Evolutionary conservation across 2,113 vertebrate species (phyloP), one percentile per base, ranked within the genome.

Genomic region (Tetrax tetrax): DNA sequence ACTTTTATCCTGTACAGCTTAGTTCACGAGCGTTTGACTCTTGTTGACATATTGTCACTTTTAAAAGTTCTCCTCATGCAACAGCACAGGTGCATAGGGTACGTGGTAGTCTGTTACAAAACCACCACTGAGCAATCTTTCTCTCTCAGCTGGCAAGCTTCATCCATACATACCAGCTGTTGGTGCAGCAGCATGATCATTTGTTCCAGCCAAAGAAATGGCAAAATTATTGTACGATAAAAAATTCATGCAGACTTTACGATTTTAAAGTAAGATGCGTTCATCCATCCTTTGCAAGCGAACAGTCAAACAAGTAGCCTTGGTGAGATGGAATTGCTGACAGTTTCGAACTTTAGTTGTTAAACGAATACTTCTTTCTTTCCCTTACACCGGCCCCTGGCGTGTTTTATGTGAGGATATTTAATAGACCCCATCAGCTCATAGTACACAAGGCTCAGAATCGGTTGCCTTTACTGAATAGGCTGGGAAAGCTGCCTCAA

Each of bases 391-490:
- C 72, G 89, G 94, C 95, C 93, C 81, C 94, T 93, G 68, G 89
- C 6, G 3, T 63, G 74, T 89, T 95, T 95, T 74, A 91, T 80
- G 90, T 50, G 78, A 95, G 66, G 81, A 94, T 95, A 89, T 95
- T 93, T 96, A 95, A 92, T 95, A 96, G 96, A 95, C 66, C 90
- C 78, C 87, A 95, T 95, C 96, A 96, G 94, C 70, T 96, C 89
- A 84, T 19, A 92, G 75, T 50, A 83, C 75, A 72, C 91, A 45
- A 51, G 59, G 37, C 69, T 84, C 37, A 83, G 83, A 96, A 96
- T n/a, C 35, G 59, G 88, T 92, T 89, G 75, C 76, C 68, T n/a
- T 57, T 81, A 45, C 31, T 64, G 54, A 85, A 91, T 78, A 85
- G 81, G 79, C 80, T 33, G 69, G 25, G 27, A 65, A 83, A 97